Evolutionary conservation across 2,113 vertebrate genomes (phyloP).

Genomic region (Himantopus leucocephalus): DNA sequence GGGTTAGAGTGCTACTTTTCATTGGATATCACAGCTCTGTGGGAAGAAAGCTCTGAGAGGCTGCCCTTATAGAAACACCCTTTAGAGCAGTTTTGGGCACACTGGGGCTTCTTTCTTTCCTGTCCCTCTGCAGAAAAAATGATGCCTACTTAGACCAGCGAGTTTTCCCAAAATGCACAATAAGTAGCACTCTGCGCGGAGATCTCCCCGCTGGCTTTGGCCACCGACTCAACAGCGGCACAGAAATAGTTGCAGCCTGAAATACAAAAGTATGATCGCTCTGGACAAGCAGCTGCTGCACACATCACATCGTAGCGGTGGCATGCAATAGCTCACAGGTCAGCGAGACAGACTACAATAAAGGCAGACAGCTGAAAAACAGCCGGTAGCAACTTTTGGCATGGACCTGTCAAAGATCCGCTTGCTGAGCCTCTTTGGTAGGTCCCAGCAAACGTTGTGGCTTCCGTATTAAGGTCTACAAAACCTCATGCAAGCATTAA

Average conservation of each 20-base stretch:
- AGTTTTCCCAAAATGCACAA: neutral
- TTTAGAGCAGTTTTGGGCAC: neutral
- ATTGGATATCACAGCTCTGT: neutral
- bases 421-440: neutral
- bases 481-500: neutral
- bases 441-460: neutral
- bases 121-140: neutral
- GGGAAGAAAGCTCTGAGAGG: neutral
- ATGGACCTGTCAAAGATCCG: neutral
- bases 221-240: neutral
- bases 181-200: neutral
- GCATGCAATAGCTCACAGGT: neutral
- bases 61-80: neutral
- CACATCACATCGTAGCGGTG: neutral
- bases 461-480: neutral
- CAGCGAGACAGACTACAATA: neutral
- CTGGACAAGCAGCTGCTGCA: slow-evolving; percentile 24
- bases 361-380: slow-evolving; percentile 34
- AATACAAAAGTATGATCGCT: neutral
- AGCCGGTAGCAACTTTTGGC: neutral
- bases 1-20: neutral
- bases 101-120: neutral
- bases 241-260: neutral
- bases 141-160: neutral
- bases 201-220: neutral